phyloP scores from a whole-genome alignment of 1,140 invertebrate species.

The Oryzaephilus surinamensis region DNA sequence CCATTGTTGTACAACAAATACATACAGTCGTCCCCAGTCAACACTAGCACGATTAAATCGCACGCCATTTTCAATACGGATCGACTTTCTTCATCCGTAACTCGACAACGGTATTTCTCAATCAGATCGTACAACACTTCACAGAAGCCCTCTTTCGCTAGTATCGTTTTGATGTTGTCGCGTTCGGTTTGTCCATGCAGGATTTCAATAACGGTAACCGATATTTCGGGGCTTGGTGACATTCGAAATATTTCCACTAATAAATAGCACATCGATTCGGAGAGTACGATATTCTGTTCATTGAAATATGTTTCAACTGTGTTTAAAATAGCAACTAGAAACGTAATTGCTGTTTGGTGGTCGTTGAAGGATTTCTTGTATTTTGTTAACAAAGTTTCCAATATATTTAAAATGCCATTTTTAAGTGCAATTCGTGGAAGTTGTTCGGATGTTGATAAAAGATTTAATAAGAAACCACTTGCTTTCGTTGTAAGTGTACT shows the following conservation, averaged over 20 bases:
- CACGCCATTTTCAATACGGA: constrained; percentile 71
- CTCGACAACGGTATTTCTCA: constrained; percentile 51
- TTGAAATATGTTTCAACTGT: constrained; percentile 60
- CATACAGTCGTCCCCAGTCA: constrained; percentile 85
- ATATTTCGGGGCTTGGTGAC: constrained; percentile 51
- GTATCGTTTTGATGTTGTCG: constrained; percentile 62
- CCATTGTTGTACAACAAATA: constrained; percentile 62
- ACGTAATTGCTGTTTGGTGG: constrained; percentile 33
- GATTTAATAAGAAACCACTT: constrained; percentile 65
- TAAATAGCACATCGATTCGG: constrained; percentile 43
- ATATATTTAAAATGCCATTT: constrained; percentile 51
- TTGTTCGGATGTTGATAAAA: constrained; percentile 62
- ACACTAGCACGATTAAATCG: constrained; percentile 70
- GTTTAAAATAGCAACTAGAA: constrained; percentile 59
- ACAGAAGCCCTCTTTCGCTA: constrained; percentile 64
- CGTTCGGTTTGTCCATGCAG: constrained; percentile 64
- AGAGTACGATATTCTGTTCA: constrained; percentile 41
- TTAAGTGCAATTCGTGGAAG: constrained; percentile 54
- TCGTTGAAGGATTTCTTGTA: constrained; percentile 17
- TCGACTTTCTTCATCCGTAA: constrained; percentile 56
- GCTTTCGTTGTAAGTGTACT: constrained; percentile 19
- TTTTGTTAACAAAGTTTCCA: constrained; percentile 38
- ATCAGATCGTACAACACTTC: constrained; percentile 63
- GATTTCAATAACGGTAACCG: constrained; percentile 63
- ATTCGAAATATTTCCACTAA: constrained; percentile 49